These are phyloP conservation scores for Spondyliosoma cantharus DNA, from an alignment of 2,797 vertebrate genomes.

Conservation along the genomic window DNA sequence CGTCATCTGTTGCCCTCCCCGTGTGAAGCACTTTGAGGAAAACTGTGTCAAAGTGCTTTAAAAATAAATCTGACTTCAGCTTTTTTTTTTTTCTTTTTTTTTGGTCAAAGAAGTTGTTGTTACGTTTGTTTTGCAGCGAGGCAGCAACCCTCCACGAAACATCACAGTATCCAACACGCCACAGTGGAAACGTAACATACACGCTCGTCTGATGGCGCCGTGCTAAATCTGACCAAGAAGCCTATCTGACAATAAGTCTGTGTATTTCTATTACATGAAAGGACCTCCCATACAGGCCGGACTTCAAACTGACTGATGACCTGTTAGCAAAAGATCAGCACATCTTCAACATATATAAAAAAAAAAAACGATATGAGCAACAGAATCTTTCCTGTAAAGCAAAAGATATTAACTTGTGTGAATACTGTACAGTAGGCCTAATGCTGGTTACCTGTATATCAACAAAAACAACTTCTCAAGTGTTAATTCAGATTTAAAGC, in stretches of 20 bases:
- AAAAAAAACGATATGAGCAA: conserved; percentile 44
- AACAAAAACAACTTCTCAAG: conserved; percentile 28
- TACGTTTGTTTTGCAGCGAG: not conserved
- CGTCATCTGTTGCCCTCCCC: not conserved
- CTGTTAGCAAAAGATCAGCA: conserved; percentile 9
- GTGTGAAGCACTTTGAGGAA: conserved; percentile 41
- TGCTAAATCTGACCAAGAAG: conserved; percentile 36
- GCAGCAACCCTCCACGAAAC: conserved; percentile 12
- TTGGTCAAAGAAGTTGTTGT: conserved; percentile 40
- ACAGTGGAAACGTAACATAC: conserved; percentile 19
- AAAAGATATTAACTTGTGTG: conserved; percentile 36
- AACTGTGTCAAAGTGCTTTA: conserved; percentile 49
- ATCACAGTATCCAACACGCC: conserved; percentile 43
- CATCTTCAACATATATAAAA: conserved; percentile 13
- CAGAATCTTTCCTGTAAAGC: conserved; percentile 56
- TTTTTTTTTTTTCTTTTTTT: conserved; percentile 27
- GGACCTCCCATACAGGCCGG: conserved; percentile 12
- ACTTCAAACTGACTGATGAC: conserved; percentile 31
- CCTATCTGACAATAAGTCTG: not conserved
- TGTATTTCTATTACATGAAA: conserved; percentile 18
- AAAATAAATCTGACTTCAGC: conserved; percentile 15
- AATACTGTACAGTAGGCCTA: conserved; percentile 55
- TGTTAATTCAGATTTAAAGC: conserved; percentile 61
- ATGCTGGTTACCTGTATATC: conserved; percentile 45
- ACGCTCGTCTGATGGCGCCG: conserved; percentile 10